These are phyloP conservation scores for Sminthurides aquaticus DNA, from an alignment of 2,888 invertebrate species.

Conservation along the genomic window DNA sequence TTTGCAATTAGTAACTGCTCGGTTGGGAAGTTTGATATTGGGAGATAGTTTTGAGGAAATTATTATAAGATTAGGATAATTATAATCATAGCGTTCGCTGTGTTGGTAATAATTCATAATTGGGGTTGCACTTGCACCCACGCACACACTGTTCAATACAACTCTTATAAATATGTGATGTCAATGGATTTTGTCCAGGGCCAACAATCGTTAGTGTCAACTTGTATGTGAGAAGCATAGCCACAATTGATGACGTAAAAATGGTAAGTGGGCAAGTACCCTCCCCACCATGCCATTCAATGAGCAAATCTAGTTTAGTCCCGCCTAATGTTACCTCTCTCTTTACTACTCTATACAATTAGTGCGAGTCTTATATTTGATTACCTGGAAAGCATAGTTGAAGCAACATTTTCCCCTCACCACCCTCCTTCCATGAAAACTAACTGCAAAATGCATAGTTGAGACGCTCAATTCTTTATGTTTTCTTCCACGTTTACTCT, in stretches of 20 bases:
- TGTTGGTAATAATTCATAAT: neutral
- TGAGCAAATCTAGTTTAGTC: conserved; percentile 5
- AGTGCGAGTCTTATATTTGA: neutral
- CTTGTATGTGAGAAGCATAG: conserved; percentile 95
- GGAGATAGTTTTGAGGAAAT: too few species aligned
- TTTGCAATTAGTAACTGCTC: too few species aligned
- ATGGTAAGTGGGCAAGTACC: conserved; percentile 72
- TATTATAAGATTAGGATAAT: too few species aligned
- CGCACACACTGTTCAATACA: neutral
- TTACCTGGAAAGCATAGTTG: neutral
- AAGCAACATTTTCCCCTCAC: conserved; percentile 1
- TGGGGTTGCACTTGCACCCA: neutral
- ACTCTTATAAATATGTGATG: neutral
- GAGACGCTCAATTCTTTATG: neutral
- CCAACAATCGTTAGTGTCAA: conserved; percentile 95
- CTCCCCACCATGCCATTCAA: conserved; percentile 28
- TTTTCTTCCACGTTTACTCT: neutral
- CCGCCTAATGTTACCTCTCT: conserved; percentile 5
- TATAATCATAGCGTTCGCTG: too few species aligned
- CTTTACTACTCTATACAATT: neutral
- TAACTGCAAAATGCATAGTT: conserved; percentile 2
- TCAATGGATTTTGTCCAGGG: conserved; percentile 50
- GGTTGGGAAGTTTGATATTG: too few species aligned
- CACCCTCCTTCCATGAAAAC: neutral
- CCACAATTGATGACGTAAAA: conserved; percentile 97